Evolutionary conservation across 2,113 vertebrate genomes (phyloP).

Genomic region (Hassar affinis): DNA sequence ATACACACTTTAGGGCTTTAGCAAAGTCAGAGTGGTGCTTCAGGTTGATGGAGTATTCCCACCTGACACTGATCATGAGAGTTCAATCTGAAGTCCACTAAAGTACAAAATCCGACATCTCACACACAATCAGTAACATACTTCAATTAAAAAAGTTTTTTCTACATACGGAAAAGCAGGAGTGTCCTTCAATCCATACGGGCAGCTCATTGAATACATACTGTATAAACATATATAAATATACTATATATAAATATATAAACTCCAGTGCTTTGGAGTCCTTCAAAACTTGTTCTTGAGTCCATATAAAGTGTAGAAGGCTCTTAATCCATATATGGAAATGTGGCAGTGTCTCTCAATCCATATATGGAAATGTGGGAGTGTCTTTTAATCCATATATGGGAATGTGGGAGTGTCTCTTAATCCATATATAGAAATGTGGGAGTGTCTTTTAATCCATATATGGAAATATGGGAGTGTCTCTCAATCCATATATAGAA

Average conservation of each 20-base stretch:
- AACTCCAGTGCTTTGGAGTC: not conserved
- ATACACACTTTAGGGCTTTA: constrained; percentile 2
- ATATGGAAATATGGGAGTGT: no score
- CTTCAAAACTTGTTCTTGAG: not conserved
- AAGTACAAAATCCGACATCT: not conserved
- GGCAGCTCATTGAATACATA: not conserved
- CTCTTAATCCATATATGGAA: no score
- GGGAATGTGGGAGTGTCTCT: no score
- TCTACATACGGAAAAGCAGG: not conserved
- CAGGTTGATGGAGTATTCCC: constrained; percentile 4
- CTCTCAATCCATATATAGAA: no score
- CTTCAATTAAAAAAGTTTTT: not conserved
- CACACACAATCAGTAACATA: not conserved
- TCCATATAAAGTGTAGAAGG: not conserved
- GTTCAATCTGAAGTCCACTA: not conserved
- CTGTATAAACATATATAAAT: no score
- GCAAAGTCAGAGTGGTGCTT: constrained; percentile 7
- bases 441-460: no score
- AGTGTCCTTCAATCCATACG: no score
- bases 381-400: no score
- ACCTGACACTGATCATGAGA: not conserved
- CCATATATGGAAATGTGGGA: no score
- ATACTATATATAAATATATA: no score
- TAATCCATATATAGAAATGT: no score
- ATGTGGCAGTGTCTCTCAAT: no score